Evolutionary conservation across 2,797 vertebrate species (phyloP).

Genomic region (Mareca strepera): DNA sequence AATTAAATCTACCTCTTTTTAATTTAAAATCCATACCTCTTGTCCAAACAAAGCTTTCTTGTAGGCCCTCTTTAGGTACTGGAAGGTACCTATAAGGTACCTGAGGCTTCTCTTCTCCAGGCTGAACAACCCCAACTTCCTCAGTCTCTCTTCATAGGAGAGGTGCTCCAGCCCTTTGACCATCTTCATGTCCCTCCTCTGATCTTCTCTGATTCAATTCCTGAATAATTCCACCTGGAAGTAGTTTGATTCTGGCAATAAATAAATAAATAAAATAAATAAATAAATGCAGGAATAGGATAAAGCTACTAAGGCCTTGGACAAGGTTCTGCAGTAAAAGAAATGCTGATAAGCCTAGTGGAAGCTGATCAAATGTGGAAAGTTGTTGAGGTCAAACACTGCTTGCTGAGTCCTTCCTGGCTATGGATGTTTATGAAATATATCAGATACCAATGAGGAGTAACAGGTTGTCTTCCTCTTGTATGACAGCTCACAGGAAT

Average conservation of each 20-base stretch:
- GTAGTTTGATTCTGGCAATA: background rate
- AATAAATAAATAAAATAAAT: too few relatives aligned
- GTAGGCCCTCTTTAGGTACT: too few relatives aligned
- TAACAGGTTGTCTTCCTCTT: background rate
- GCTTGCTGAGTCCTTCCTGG: background rate
- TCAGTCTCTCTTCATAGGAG: too few relatives aligned
- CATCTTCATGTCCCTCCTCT: too few relatives aligned
- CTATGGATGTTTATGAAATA: background rate
- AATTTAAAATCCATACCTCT: too few relatives aligned
- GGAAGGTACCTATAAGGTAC: too few relatives aligned
- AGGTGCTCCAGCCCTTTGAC: too few relatives aligned
- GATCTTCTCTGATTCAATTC: too few relatives aligned
- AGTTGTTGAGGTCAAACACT: background rate
- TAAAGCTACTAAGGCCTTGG: background rate
- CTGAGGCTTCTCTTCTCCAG: too few relatives aligned
- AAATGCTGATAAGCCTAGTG: background rate
- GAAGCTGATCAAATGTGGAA: background rate
- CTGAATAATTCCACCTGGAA: background rate
- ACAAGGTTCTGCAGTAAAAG: background rate
- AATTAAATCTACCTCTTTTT: too few relatives aligned
- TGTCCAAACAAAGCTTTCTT: too few relatives aligned
- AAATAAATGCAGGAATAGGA: background rate
- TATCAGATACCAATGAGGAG: background rate
- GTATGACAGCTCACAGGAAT: background rate
- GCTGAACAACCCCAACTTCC: too few relatives aligned